Evolutionary conservation across 1,140 invertebrate genomes (phyloP).

Genomic region (Paralvinella palmiformis): DNA sequence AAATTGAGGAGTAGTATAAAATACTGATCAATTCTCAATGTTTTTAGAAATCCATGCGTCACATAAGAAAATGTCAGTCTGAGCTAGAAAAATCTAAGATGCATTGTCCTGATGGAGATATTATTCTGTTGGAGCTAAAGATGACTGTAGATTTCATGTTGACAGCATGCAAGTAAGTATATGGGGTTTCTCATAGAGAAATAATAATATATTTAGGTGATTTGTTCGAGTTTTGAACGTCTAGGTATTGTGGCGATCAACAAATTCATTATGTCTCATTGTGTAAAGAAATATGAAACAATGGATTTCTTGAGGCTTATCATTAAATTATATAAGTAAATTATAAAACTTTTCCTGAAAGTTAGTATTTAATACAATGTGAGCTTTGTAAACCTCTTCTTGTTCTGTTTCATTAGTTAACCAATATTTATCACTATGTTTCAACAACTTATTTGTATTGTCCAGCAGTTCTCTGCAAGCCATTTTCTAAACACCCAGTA

Average conservation of each 20-base stretch:
- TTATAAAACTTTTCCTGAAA: background rate
- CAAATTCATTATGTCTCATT: background rate
- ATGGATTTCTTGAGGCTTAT: background rate
- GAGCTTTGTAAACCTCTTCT: too few species aligned
- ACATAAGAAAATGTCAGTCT: conserved; percentile 54
- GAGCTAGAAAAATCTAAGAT: conserved; percentile 41
- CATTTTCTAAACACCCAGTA: too few species aligned
- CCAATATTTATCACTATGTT: too few species aligned
- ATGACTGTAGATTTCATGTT: conserved; percentile 61
- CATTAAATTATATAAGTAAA: background rate
- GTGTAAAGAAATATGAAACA: background rate
- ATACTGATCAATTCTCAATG: conserved; percentile 22
- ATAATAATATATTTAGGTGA: conserved; percentile 8
- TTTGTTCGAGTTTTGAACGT: background rate
- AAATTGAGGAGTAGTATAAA: too few species aligned
- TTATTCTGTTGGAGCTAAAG: conserved; percentile 57
- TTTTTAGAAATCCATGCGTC: conserved; percentile 58
- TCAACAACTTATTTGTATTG: too few species aligned
- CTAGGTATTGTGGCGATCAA: background rate
- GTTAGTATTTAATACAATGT: too few species aligned
- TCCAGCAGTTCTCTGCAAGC: too few species aligned
- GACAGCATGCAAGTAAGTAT: conserved; percentile 54
- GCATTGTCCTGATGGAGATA: conserved; percentile 20
- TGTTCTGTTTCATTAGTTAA: too few species aligned
- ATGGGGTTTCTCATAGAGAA: background rate